phyloP scores from a whole-genome alignment of 1,140 invertebrate genomes.

The Gonatopus flavifemur region DNA sequence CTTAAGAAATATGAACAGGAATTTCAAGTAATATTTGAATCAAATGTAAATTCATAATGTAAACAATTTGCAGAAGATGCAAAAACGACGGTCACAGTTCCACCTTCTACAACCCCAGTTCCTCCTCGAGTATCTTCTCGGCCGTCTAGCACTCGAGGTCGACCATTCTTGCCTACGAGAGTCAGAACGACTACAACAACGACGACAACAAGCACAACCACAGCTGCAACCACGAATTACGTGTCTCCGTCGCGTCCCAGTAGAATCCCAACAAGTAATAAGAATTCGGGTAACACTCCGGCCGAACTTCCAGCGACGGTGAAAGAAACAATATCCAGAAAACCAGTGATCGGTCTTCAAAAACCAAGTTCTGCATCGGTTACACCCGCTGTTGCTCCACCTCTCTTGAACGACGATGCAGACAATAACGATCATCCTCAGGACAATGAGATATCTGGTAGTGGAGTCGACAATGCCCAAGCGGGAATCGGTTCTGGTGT shows the following conservation, averaged over 20 bases:
- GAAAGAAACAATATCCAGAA: conserved; percentile 41
- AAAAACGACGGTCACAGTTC: background rate
- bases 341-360: conserved; percentile 43
- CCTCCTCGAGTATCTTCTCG: conserved; percentile 33
- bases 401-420: conserved; percentile 20
- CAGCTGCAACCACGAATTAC: conserved; percentile 21
- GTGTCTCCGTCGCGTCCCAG: conserved; percentile 1
- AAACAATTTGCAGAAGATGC: conserved; percentile 25
- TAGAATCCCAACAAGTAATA: conserved; percentile 10
- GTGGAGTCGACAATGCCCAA: conserved; percentile 57
- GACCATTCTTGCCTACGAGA: conserved; percentile 46
- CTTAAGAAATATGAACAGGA: too few relatives aligned
- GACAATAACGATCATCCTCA: conserved; percentile 53
- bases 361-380: conserved; percentile 19
- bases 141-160: conserved; percentile 31
- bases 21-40: too few relatives aligned
- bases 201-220: conserved; percentile 43
- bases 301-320: conserved; percentile 47
- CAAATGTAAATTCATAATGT: background rate
- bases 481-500: conserved; percentile 61
- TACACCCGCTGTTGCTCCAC: background rate
- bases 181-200: conserved; percentile 36
- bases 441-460: conserved; percentile 63
- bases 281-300: too few relatives aligned
- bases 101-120: conserved; percentile 11